These are phyloP conservation scores for Trochalopteron elliotii DNA, from an alignment of 2,113 vertebrate species.

Conservation along the genomic window DNA sequence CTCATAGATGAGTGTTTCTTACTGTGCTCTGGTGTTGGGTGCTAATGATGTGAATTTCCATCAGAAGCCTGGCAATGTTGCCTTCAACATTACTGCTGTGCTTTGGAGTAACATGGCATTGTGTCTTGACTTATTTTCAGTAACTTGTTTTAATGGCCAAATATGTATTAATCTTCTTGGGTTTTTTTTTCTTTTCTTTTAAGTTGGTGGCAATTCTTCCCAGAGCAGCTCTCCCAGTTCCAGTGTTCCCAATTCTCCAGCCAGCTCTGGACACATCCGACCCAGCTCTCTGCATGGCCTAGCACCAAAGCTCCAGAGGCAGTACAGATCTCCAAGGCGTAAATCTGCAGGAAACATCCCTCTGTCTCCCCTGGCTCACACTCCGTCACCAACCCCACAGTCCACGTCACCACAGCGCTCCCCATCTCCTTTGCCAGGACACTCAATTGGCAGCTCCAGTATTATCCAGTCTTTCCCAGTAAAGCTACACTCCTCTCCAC, in stretches of 20 bases:
- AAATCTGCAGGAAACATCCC: slow-evolving; percentile 97
- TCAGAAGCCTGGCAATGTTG: not conserved
- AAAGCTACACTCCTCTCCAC: slow-evolving; percentile 92
- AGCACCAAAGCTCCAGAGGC: slow-evolving; percentile 94
- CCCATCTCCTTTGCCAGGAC: slow-evolving; percentile 86
- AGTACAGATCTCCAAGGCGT: slow-evolving; percentile 92
- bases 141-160: not conserved
- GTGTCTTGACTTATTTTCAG: not conserved
- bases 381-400: slow-evolving; percentile 91
- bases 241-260: slow-evolving; percentile 94
- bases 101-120: not conserved
- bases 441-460: slow-evolving; percentile 74
- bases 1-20: not conserved
- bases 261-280: slow-evolving; percentile 93
- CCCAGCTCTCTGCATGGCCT: slow-evolving; percentile 94
- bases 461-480: slow-evolving; percentile 84
- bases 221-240: slow-evolving; percentile 98
- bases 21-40: not conserved
- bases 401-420: slow-evolving; percentile 92
- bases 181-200: not conserved
- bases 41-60: not conserved
- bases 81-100: not conserved
- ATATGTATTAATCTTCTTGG: not conserved
- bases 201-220: slow-evolving; percentile 92
- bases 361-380: slow-evolving; percentile 92